Evolutionary conservation across 53 echinoderm and acorn worm species (phyloP).

Genomic region (Crossaster papposus): DNA sequence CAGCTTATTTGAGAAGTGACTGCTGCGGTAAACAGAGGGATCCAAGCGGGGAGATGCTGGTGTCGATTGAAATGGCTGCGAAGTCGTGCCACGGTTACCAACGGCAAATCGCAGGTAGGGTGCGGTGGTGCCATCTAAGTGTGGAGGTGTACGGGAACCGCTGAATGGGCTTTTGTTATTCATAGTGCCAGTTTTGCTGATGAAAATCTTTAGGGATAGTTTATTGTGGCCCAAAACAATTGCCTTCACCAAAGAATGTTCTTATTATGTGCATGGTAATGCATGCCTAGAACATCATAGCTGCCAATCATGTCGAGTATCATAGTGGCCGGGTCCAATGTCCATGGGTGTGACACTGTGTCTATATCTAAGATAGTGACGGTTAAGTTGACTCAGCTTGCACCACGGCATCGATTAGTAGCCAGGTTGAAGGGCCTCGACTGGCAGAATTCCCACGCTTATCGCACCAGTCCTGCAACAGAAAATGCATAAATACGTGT

Average conservation of each 20-base stretch:
- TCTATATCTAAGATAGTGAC: conserved; percentile 30
- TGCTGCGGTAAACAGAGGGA: neutral
- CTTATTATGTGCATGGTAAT: neutral
- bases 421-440: neutral
- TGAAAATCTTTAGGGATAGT: neutral
- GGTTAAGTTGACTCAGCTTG: conserved; percentile 31
- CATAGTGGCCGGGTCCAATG: neutral
- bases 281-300: neutral
- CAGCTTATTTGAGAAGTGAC: neutral
- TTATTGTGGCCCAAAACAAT: neutral
- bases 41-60: neutral
- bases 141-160: neutral
- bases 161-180: neutral
- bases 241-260: neutral
- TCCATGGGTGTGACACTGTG: neutral
- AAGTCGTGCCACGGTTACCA: too few species aligned
- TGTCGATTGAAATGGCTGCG: neutral
- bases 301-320: neutral
- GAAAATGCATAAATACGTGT: conserved; percentile 1
- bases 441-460: conserved; percentile 13
- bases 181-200: neutral
- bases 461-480: neutral
- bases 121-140: neutral
- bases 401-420: neutral
- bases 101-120: neutral